Base-by-base conservation (phyloP, 2,113 vertebrate genomes). In the Paramormyrops kingsleyae region DNA sequence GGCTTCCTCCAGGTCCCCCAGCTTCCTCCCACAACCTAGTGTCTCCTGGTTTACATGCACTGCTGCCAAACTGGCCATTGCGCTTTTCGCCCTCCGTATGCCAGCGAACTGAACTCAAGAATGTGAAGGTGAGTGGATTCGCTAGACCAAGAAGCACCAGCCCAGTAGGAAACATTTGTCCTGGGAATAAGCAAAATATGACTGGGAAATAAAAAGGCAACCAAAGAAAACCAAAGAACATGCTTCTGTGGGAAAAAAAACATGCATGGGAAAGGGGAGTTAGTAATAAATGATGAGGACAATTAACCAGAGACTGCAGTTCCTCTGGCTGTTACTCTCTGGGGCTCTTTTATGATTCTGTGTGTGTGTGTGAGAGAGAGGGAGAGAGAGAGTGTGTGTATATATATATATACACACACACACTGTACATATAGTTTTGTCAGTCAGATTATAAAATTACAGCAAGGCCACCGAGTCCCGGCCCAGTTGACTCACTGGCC, bases 101-200 rank as follows among this genome's bases (percentile, higher is more conserved):
- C 17, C 52, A 10, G 59, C 47, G 83, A 27, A 46, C 86, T n/a
- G 59, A 52, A 88, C 46, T 84, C 46, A 35, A 2, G 4, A 27
- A 31, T 31, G 12, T 31, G 39, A 17, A 52, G n/a, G 49, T 21
- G 85, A 7, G 12, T 87, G 85, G 31, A 31, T 19, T n/a, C 7
- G 1, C 44, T 53, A 6, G 49, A 53, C 13, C 44, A 39, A 31
- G 2, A 53, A 19, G 42, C 44, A 53, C 27, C 42, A 39, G 85
- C 8, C 39, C 88, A 89, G 92, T 94, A 91, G 92, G 91, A 95
- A 94, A 92, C 91, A 95, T 95, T 95, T 93, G 89, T 89, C 85
- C 88, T 88, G 35, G 88, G 62, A 88, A 83, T 52, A 83, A 83
- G 89, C 92, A 92, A 88, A 92, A 93, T 90, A 88, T 92, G 91